Evolutionary conservation across 2,888 invertebrate genomes (phyloP).

Genomic region (Thereva unica): DNA sequence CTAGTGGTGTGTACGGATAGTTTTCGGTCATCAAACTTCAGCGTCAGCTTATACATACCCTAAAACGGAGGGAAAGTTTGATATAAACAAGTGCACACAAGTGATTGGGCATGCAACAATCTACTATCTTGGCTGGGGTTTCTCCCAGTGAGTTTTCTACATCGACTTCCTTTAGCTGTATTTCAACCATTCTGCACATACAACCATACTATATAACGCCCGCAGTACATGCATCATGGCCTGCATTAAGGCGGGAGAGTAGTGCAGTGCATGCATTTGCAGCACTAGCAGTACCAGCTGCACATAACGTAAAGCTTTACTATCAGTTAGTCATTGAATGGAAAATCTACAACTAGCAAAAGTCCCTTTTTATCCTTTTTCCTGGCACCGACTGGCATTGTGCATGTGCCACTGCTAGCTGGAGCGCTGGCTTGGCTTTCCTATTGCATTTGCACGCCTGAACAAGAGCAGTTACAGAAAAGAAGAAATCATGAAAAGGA

Average conservation of each 20-base stretch:
- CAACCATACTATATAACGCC: conserved; percentile 8
- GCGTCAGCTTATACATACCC: conserved; percentile 24
- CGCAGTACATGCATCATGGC: not conserved
- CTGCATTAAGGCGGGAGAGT: not conserved
- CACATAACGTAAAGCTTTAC: conserved; percentile 33
- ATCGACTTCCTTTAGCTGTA: not conserved
- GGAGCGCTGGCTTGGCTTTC: not conserved
- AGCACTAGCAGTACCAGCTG: not conserved
- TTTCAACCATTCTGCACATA: not conserved
- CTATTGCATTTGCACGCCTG: conserved; percentile 13
- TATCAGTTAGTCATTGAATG: conserved; percentile 32
- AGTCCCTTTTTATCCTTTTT: conserved; percentile 4
- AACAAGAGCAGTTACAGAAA: conserved; percentile 5
- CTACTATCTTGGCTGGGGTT: conserved; percentile 20
- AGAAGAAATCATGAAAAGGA: conserved; percentile 30
- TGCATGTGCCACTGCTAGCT: conserved; percentile 4
- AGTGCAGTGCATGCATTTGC: not conserved
- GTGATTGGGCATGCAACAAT: conserved; percentile 31
- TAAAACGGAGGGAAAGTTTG: conserved; percentile 28
- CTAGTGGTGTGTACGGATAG: conserved; percentile 26
- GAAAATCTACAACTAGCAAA: conserved; percentile 31
- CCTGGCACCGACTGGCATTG: not conserved
- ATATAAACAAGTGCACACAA: conserved; percentile 1
- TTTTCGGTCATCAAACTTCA: conserved; percentile 41
- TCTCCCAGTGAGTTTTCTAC: not conserved